phyloP scores from a whole-genome alignment of 2,888 invertebrate species.

The Serrognathus titanus region DNA sequence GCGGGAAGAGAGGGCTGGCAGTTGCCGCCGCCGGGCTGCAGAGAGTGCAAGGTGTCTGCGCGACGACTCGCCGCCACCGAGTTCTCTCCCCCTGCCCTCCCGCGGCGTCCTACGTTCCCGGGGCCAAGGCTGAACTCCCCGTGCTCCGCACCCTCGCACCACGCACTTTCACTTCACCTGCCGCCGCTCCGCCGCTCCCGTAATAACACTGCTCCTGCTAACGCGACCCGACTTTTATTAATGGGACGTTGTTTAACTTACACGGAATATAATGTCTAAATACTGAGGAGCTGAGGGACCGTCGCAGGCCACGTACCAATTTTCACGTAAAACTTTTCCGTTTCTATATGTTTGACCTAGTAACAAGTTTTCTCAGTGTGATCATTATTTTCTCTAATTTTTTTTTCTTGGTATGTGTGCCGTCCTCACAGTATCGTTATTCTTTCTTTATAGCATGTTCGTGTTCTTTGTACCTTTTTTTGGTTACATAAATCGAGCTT shows the following conservation, averaged over 20 bases:
- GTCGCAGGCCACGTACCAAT: not conserved
- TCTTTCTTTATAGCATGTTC: too few relatives aligned
- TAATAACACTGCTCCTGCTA: constrained; percentile 27
- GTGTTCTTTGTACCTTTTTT: too few relatives aligned
- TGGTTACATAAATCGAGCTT: too few relatives aligned
- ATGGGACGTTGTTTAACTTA: constrained; percentile 15
- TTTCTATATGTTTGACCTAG: too few relatives aligned
- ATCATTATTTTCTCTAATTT: too few relatives aligned
- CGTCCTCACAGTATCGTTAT: too few relatives aligned
- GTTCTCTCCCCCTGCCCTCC: constrained; percentile 43
- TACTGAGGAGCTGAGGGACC: constrained; percentile 9
- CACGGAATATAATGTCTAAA: constrained; percentile 16
- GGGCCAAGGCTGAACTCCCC: constrained; percentile 31
- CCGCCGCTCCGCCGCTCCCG: constrained; percentile 27
- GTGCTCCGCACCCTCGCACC: constrained; percentile 17
- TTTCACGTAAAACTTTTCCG: too few relatives aligned
- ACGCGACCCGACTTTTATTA: constrained; percentile 15
- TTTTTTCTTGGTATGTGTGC: too few relatives aligned
- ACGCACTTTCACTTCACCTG: constrained; percentile 24
- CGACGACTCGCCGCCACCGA: constrained; percentile 49
- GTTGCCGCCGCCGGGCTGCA: constrained; percentile 42
- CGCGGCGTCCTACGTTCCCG: constrained; percentile 27
- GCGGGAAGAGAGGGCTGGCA: constrained; percentile 37
- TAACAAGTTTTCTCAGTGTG: too few relatives aligned
- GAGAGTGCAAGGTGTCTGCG: constrained; percentile 54